Percentiles rank a stretch among this genome's conserved stretches.
Conservation (phyloP, 2,797 vertebrate species). For the Betta splendens region DNA sequence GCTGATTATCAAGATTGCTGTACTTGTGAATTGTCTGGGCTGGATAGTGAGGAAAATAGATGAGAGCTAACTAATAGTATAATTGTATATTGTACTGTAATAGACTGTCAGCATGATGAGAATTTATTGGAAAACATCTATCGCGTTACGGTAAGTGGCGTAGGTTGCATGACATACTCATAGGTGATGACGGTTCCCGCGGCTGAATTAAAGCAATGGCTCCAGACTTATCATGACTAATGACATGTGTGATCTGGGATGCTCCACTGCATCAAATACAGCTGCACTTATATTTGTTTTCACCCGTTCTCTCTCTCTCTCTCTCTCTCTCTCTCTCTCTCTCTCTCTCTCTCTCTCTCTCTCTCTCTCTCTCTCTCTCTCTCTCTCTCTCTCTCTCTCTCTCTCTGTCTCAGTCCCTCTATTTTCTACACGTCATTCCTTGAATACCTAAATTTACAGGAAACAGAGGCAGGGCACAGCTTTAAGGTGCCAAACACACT, state of each 20-base stretch:
- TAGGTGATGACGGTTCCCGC: conserved; percentile 32
- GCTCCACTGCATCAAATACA: conserved; percentile 68
- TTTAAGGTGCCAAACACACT: conserved; percentile 26
- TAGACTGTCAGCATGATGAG: conserved; percentile 28
- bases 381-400: not conserved
- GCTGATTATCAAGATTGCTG: conserved; percentile 50
- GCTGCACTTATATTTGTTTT: conserved; percentile 56
- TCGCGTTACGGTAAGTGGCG: conserved; percentile 33
- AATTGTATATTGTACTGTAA: conserved; percentile 28
- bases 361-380: conserved; percentile 13
- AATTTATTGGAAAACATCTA: conserved; percentile 39
- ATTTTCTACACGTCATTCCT: conserved; percentile 52
- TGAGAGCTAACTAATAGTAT: conserved; percentile 41
- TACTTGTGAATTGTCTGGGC: conserved; percentile 54
- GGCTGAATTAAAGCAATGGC: conserved; percentile 45
- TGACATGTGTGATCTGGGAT: conserved; percentile 62
- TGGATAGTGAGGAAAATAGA: conserved; percentile 61
- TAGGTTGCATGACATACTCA: conserved; percentile 43
- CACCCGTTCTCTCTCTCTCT: conserved; percentile 13
- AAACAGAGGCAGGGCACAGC: conserved; percentile 25
- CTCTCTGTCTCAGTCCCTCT: conserved; percentile 29
- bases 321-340: conserved; percentile 6
- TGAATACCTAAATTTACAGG: conserved; percentile 53
- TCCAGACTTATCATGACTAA: conserved; percentile 65
- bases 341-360: too few relatives aligned